These are phyloP conservation scores for Troilus luridus DNA, from an alignment of 2,888 invertebrate genomes.

Conservation along the genomic window DNA sequence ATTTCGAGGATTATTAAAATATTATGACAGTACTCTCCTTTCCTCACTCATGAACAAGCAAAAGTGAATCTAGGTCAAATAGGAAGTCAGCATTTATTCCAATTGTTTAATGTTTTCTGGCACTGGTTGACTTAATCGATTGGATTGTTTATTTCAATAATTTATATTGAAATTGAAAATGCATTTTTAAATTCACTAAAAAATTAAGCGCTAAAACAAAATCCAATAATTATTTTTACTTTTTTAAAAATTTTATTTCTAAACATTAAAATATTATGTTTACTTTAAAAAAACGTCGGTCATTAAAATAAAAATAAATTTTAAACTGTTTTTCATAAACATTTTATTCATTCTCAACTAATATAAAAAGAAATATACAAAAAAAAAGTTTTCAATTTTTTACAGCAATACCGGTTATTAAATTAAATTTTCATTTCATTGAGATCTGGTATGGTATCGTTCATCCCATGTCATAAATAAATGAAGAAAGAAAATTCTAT, in stretches of 20 bases:
- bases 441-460: not conserved
- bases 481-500: not conserved
- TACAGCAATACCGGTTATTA: too few species aligned
- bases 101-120: not conserved
- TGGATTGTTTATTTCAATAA: not conserved
- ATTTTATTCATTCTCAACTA: too few species aligned
- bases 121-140: not conserved
- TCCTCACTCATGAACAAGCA: slow-evolving; percentile 40
- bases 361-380: too few species aligned
- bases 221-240: not conserved
- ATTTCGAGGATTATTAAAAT: not conserved
- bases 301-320: too few species aligned
- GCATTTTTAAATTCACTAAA: not conserved
- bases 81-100: slow-evolving; percentile 15
- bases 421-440: not conserved
- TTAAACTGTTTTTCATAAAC: too few species aligned
- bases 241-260: not conserved
- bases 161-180: not conserved
- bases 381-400: too few species aligned
- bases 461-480: not conserved
- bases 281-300: not conserved
- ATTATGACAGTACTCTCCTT: not conserved
- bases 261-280: not conserved
- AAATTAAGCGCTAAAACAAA: not conserved
- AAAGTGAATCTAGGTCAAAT: slow-evolving; percentile 26